Evolutionary conservation across 2,113 vertebrate species (phyloP).

Genomic region (Brachyhypopomus gauderio): DNA sequence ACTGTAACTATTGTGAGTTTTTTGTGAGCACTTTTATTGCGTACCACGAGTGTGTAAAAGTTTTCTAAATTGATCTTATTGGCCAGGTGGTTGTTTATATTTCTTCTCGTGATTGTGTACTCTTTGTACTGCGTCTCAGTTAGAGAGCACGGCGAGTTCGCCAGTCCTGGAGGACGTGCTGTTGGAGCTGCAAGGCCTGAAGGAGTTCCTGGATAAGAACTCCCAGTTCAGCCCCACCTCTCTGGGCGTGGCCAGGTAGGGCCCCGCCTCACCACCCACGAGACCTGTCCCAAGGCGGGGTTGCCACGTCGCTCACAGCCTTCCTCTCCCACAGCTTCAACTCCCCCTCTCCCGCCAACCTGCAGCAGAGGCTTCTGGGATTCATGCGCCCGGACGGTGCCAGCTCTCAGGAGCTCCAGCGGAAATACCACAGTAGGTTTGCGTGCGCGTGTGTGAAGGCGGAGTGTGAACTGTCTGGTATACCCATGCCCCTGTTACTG

Average conservation of each 20-base stretch:
- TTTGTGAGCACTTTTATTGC: not conserved
- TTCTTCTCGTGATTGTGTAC: slow-evolving; percentile 12
- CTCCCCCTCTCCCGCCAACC: slow-evolving; percentile 84
- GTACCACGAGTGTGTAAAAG: not conserved
- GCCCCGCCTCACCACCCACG: not conserved
- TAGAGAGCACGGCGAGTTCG: slow-evolving; percentile 87
- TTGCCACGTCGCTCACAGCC: not conserved
- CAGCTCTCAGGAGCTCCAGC: slow-evolving; percentile 91
- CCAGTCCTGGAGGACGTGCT: slow-evolving; percentile 83
- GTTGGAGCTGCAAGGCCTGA: slow-evolving; percentile 84
- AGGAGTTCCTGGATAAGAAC: slow-evolving; percentile 94
- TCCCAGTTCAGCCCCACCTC: slow-evolving; percentile 90
- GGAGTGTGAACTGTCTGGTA: not conserved
- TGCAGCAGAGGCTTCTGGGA: slow-evolving; percentile 88
- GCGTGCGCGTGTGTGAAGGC: not conserved
- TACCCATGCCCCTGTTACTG: slow-evolving; percentile 3
- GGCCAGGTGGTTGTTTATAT: not conserved
- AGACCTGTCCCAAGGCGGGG: not conserved
- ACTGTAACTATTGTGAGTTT: slow-evolving; percentile 84
- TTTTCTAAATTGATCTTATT: not conserved
- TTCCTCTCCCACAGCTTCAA: slow-evolving; percentile 72
- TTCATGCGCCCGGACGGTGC: slow-evolving; percentile 90
- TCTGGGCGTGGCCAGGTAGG: slow-evolving; percentile 86
- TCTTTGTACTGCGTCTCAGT: slow-evolving; percentile 65
- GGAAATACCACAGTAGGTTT: slow-evolving; percentile 89